Evolutionary conservation across 1,140 invertebrate genomes (phyloP).

Genomic region (Scaptomyza pallida): DNA sequence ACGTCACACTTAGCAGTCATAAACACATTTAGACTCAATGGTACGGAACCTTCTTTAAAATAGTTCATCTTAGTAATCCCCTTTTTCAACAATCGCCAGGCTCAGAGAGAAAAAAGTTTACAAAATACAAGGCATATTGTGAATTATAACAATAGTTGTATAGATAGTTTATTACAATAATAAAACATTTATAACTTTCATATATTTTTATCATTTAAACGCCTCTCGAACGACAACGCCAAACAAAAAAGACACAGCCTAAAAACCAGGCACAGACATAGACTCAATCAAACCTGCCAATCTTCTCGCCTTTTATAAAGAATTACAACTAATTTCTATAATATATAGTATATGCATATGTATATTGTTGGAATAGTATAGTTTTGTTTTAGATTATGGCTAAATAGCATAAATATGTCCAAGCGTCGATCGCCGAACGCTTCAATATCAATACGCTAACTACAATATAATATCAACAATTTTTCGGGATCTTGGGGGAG

Average conservation of each 20-base stretch:
- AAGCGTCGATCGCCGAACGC: constrained; percentile 48
- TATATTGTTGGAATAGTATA: constrained; percentile 38
- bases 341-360: constrained; percentile 37
- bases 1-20: too few relatives aligned
- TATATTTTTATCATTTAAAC: constrained; percentile 68
- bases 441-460: constrained; percentile 58
- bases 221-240: constrained; percentile 69
- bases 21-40: too few relatives aligned
- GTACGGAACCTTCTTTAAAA: too few relatives aligned
- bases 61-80: too few relatives aligned
- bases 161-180: constrained; percentile 51
- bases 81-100: too few relatives aligned
- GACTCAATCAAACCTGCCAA: constrained; percentile 62
- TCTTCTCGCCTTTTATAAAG: constrained; percentile 64
- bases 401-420: constrained; percentile 38
- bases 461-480: constrained; percentile 77
- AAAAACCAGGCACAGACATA: constrained; percentile 66
- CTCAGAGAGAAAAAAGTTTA: too few relatives aligned
- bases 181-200: constrained; percentile 57
- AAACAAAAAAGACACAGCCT: constrained; percentile 80
- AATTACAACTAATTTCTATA: constrained; percentile 53
- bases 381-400: constrained; percentile 49
- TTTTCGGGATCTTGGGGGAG: constrained; percentile 34
- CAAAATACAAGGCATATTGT: neutral
- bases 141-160: constrained; percentile 51